Evolutionary conservation across 2,797 vertebrate species (phyloP), one percentile per base, ranked within the genome.

Genomic region (Oceanodroma leucorhoa): DNA sequence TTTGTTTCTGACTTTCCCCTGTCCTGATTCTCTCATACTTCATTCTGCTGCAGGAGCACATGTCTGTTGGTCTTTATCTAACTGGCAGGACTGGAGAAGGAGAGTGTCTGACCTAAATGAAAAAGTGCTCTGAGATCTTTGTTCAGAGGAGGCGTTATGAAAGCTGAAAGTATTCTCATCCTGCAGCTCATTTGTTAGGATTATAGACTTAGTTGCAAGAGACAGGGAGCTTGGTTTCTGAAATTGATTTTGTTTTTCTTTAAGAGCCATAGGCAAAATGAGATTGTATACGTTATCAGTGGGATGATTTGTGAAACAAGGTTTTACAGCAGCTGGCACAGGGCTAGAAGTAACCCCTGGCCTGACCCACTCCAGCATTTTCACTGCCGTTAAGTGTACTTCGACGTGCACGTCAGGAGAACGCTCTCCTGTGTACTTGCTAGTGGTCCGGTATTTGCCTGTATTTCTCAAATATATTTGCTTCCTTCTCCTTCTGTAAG

Each of bases 241-340:
- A 75, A 67, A 75, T 45, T 21, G 83, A 61, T 90, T 93, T 67
- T 70, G 82, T 60, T 86, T 86, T 78, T 71, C 88, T 71, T 26
- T 78, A 45, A 2, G 9, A 90, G 61, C 77, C 65, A 51, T 53
- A 71, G 72, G 61, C 83, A 90, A 48, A 86, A 75, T 45, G 73
- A 55, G 82, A 30, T 60, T 75, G 67, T 66, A 4, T 45, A 16
- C 0, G 0, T 88, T 80, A 29, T 55, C 58, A 48, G 7, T 8
- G 40, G 45, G 45, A 10, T 55, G 76, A 57, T 90, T 66, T 45
- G 65, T 83, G 92, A 38, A 67, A 41, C 15, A 6, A 17, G 80
- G 45, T 26, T 77, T 55, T 77, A 22, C 53, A 65, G 82, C 81
- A 81, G 72, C 76, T 83, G 88, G 77, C 70, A 54, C 46, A 22